phyloP scores from a whole-genome alignment of 1,140 invertebrate species.

The Lucilia cuprina region DNA sequence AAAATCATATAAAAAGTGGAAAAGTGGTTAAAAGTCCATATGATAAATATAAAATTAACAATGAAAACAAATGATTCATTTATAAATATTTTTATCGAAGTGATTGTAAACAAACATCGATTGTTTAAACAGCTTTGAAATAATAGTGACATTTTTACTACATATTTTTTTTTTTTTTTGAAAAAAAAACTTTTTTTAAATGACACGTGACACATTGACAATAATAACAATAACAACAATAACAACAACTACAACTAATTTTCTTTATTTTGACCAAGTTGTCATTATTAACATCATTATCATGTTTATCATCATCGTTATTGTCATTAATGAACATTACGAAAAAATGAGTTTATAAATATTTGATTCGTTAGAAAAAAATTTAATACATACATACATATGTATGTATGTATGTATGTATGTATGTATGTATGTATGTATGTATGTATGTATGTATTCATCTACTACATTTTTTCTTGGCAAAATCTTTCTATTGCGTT shows the following conservation, averaged over 20 bases:
- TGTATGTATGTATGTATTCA: no score
- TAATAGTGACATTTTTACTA: not conserved
- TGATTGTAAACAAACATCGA: not conserved
- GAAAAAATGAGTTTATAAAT: constrained; percentile 5
- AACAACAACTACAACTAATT: not conserved
- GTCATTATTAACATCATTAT: not conserved
- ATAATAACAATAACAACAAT: no score
- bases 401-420: no score
- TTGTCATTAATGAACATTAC: not conserved
- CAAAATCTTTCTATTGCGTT: not conserved
- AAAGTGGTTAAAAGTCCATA: not conserved
- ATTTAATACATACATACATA: not conserved
- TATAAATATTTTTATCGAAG: not conserved
- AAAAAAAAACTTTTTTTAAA: not conserved
- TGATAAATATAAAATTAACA: not conserved
- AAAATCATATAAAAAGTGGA: not conserved
- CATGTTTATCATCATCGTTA: not conserved
- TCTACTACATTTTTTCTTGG: no score
- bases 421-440: no score
- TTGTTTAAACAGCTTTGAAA: not conserved
- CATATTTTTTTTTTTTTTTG: not conserved
- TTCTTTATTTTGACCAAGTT: constrained; percentile 1
- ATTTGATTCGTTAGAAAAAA: not conserved
- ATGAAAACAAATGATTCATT: constrained; percentile 1
- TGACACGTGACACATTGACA: not conserved